Evolutionary conservation across 2,888 invertebrate genomes (phyloP).

Genomic region (Strigamia crassipes): DNA sequence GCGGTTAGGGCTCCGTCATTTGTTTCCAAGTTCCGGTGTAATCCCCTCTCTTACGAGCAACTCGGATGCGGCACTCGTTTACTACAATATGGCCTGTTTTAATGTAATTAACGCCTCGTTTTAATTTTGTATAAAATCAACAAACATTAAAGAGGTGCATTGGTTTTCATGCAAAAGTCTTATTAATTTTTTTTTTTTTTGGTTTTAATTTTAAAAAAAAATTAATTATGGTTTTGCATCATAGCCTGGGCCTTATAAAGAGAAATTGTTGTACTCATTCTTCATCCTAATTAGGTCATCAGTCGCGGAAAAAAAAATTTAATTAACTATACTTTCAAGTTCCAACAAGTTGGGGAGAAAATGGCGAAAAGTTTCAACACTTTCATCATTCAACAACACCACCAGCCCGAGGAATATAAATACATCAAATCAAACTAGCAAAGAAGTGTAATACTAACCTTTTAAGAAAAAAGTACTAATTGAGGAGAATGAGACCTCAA

Average conservation of each 20-base stretch:
- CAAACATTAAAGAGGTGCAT: not conserved
- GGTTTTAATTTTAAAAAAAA: not conserved
- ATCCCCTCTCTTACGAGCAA: slow-evolving; percentile 34
- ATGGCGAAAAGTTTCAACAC: not conserved
- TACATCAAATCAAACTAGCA: not conserved
- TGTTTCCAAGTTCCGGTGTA: slow-evolving; percentile 26
- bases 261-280: no score
- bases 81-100: not conserved
- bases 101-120: not conserved
- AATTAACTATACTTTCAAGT: no score
- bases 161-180: not conserved
- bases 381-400: not conserved
- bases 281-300: no score
- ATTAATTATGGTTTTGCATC: no score
- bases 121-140: not conserved
- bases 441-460: not conserved
- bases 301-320: no score
- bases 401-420: not conserved
- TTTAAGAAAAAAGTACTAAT: slow-evolving; percentile 2
- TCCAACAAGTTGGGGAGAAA: not conserved
- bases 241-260: no score
- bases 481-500: slow-evolving; percentile 27
- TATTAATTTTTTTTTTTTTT: not conserved
- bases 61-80: slow-evolving; percentile 26
- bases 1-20: slow-evolving; percentile 29